Evolutionary conservation across 2,797 vertebrate genomes (phyloP).

Genomic region (Anolis apletophallus): DNA sequence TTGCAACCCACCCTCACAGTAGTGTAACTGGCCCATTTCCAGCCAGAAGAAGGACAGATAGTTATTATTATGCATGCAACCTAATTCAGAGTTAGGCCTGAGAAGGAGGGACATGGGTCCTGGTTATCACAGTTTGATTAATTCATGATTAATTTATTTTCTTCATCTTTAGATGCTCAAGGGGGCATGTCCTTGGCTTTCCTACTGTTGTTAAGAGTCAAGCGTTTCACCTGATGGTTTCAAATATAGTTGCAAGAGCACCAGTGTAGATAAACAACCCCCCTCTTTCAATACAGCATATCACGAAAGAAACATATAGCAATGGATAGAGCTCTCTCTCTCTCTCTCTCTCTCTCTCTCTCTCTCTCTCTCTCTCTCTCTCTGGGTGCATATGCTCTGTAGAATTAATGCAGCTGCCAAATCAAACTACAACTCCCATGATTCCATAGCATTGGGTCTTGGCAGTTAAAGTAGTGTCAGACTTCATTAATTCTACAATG

Average conservation of each 20-base stretch:
- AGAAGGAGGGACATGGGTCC: slow-evolving; percentile 19
- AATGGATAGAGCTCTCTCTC: no score
- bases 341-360: not conserved
- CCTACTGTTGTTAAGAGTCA: not conserved
- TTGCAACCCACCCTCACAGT: not conserved
- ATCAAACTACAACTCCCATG: no score
- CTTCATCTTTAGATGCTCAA: slow-evolving; percentile 38
- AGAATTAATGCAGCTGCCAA: no score
- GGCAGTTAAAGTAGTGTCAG: no score
- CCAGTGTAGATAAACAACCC: not conserved
- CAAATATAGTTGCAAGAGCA: not conserved
- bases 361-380: no score
- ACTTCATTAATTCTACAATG: no score
- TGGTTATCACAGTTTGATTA: slow-evolving; percentile 41
- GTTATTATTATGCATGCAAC: slow-evolving; percentile 54
- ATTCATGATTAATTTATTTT: slow-evolving; percentile 42
- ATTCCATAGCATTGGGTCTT: no score
- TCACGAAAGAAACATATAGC: no score
- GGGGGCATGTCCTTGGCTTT: not conserved
- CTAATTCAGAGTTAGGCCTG: slow-evolving; percentile 56
- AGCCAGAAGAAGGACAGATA: slow-evolving; percentile 3
- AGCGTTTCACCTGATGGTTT: not conserved
- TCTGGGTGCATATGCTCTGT: no score
- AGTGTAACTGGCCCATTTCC: not conserved
- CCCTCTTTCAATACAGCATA: not conserved